Evolutionary conservation across 2,888 invertebrate species (phyloP).

Genomic region (Nasonia oneida): DNA sequence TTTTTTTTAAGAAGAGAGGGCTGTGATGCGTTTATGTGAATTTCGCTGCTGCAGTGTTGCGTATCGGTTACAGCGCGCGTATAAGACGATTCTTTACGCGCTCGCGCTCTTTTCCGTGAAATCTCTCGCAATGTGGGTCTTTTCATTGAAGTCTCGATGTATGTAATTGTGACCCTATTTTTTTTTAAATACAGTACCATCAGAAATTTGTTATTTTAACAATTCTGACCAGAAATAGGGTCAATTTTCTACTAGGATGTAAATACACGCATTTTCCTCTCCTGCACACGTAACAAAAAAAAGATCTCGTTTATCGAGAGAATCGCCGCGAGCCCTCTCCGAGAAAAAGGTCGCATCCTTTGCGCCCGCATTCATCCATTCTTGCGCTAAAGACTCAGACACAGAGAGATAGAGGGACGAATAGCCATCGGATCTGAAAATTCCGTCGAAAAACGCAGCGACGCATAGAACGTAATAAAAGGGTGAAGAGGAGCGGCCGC

Average conservation of each 20-base stretch:
- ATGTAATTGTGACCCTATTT: no score
- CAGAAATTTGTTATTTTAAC: no score
- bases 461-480: conserved; percentile 38
- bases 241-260: no score
- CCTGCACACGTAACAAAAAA: no score
- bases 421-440: not conserved
- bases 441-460: conserved; percentile 23
- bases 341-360: conserved; percentile 22
- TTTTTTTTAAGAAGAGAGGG: not conserved
- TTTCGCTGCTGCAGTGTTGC: conserved; percentile 30
- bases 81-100: conserved; percentile 56
- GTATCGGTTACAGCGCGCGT: conserved; percentile 54
- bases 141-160: no score
- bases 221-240: no score
- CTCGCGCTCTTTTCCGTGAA: conserved; percentile 15
- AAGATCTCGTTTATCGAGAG: conserved; percentile 19
- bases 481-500: conserved; percentile 50
- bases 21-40: conserved; percentile 58
- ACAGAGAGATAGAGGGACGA: not conserved
- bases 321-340: conserved; percentile 26
- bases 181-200: no score
- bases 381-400: not conserved
- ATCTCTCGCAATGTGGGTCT: not conserved
- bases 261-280: not conserved
- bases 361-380: conserved; percentile 3